Conservation (phyloP, 2,888 invertebrate genomes). For the Latrodectus elegans region DNA sequence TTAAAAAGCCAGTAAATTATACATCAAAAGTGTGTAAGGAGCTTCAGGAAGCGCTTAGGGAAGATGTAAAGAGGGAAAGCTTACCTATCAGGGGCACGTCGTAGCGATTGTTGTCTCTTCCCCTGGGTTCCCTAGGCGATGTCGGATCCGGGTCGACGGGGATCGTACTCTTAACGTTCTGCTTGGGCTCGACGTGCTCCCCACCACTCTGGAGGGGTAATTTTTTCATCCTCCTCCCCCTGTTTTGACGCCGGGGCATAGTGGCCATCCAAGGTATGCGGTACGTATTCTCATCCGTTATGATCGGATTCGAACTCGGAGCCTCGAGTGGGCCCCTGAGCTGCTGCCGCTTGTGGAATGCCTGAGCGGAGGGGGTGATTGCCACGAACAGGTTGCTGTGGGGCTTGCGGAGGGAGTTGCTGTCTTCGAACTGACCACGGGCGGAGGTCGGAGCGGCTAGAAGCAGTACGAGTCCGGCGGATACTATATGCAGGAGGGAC, state of each 20-base stretch:
- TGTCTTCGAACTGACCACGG: conserved; percentile 30
- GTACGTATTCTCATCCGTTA: conserved; percentile 33
- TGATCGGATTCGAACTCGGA: background rate
- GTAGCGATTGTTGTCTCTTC: conserved; percentile 53
- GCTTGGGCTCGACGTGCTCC: conserved; percentile 36
- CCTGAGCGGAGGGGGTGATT: conserved; percentile 27
- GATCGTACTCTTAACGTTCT: conserved; percentile 32
- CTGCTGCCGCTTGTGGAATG: conserved; percentile 17
- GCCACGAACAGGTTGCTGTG: conserved; percentile 48
- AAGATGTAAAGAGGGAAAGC: background rate
- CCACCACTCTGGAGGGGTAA: conserved; percentile 24
- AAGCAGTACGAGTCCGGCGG: background rate
- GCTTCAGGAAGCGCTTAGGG: too few relatives aligned
- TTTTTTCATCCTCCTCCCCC: conserved; percentile 53
- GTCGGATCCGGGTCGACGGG: conserved; percentile 45
- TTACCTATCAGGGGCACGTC: conserved; percentile 64
- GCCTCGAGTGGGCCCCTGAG: background rate
- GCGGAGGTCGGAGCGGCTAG: background rate
- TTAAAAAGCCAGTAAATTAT: too few relatives aligned
- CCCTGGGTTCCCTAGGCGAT: conserved; percentile 46
- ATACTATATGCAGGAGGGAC: background rate
- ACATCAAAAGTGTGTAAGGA: too few relatives aligned
- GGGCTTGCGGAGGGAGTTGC: background rate
- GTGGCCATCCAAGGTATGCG: conserved; percentile 44
- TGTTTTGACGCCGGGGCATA: conserved; percentile 38